Percentiles rank a stretch among this genome's conserved stretches.
phyloP scores from a whole-genome alignment of 1,140 invertebrate species.

The Diploscapter pachys region DNA sequence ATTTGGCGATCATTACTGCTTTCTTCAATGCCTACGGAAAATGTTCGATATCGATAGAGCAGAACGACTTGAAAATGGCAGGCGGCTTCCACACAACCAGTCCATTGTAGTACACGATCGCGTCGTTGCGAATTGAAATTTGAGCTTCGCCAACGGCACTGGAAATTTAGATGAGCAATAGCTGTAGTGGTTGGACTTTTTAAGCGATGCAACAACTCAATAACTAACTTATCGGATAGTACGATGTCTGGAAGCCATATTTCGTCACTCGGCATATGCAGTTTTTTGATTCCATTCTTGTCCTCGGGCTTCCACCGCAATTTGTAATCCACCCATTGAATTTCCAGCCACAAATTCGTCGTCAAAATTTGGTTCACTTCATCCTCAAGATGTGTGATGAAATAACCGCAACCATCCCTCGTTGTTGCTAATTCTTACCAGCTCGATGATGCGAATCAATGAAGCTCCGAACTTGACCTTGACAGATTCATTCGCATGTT shows the following conservation, averaged over 20 bases:
- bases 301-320: constrained; percentile 90
- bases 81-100: constrained; percentile 92
- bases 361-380: constrained; percentile 92
- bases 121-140: constrained; percentile 65
- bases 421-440: constrained; percentile 59
- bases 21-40: constrained; percentile 61
- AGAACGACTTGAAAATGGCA: constrained; percentile 96
- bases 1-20: background rate
- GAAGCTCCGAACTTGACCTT: constrained; percentile 79
- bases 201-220: background rate
- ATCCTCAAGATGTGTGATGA: constrained; percentile 68
- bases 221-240: constrained; percentile 53
- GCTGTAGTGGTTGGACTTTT: background rate
- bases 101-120: constrained; percentile 74
- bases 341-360: constrained; percentile 90
- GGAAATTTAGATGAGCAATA: constrained; percentile 4
- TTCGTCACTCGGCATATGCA: constrained; percentile 69
- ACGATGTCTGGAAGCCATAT: constrained; percentile 82
- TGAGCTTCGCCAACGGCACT: constrained; percentile 66
- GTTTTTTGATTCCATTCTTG: constrained; percentile 79
- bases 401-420: too few species aligned
- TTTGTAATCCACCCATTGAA: constrained; percentile 91
- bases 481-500: constrained; percentile 85
- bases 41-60: constrained; percentile 76
- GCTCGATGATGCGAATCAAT: constrained; percentile 63